Evolutionary conservation across 2,888 invertebrate species (phyloP), one percentile per base, ranked within the genome.

Genomic region (Hemithea aestivaria): DNA sequence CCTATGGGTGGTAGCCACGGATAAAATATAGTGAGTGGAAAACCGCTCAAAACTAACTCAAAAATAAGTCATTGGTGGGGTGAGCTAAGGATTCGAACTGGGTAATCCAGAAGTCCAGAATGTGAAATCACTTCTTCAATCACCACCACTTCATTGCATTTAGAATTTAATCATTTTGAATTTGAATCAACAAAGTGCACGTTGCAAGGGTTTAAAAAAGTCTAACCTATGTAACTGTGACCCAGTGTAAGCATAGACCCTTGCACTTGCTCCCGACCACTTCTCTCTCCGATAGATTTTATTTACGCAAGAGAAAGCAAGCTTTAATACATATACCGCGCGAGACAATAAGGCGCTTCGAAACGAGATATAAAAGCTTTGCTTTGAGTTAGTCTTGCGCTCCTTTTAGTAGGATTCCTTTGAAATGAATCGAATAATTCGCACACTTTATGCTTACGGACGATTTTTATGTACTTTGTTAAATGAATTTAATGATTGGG

Each of bases 351-450:
- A 82, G 83, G 70, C 81, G 80, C 78, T 65, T 77, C 75, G 68
- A 73, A 73, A 75, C 78, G 82, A 81, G 81, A 84, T 80, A 85
- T 85, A 87, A 87, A 85, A 84, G 87, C 85, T 87, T 85, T 85
- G 87, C 85, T 87, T 85, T 85, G 87, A 85, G 83, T 82, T 83
- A 84, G 81, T 76, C 77, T 73, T 68, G 66, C 74, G 66, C 73
- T 82, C 78, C 82, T 79, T 85, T 85, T 81, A 79, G 81, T 74
- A 70, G 73, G 71, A 83, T 83, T 83, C 78, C 80, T 83, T 85
- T 85, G 82, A 84, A 84, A 85, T 83, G 81, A 85, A 80, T 85
- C 83, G 81, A 84, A 84, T 84, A 82, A 85, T 84, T 84, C 75
- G 73, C 72, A 56, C 74, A 81, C 76, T 80, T 81, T 81, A 80